A percentile compares a stretch with the other conserved stretches of the same genome.
phyloP scores from a whole-genome alignment of 2,888 invertebrate species.

The Malachius bipustulatus region DNA sequence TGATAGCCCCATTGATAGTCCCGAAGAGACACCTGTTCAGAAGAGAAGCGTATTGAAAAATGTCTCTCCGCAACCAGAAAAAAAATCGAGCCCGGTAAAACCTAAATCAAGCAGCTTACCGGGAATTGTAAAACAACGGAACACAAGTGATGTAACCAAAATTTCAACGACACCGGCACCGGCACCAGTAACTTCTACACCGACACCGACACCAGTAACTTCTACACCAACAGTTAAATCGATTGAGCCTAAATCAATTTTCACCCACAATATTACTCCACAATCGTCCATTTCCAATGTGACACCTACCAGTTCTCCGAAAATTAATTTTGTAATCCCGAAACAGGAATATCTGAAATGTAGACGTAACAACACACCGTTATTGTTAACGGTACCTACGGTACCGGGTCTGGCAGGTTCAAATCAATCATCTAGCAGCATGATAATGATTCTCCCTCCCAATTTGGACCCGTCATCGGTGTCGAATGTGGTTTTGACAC shows the following conservation, averaged over 20 bases:
- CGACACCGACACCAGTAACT: not conserved
- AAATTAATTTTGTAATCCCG: not conserved
- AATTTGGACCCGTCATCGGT: not conserved
- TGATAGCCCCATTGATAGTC: too few relatives aligned
- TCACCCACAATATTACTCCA: too few relatives aligned
- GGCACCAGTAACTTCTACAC: slow-evolving; percentile 2
- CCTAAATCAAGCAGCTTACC: too few relatives aligned
- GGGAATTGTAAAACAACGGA: too few relatives aligned
- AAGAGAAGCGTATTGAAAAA: too few relatives aligned
- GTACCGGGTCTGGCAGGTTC: too few relatives aligned
- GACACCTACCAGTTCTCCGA: not conserved
- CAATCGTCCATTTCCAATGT: too few relatives aligned
- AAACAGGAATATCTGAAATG: not conserved
- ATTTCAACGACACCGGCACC: not conserved
- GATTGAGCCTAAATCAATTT: not conserved
- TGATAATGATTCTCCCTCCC: not conserved
- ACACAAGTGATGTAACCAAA: too few relatives aligned
- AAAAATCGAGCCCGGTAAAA: too few relatives aligned
- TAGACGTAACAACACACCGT: not conserved
- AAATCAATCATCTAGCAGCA: too few relatives aligned
- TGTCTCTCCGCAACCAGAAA: too few relatives aligned
- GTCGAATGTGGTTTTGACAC: not conserved
- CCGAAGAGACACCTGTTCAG: too few relatives aligned
- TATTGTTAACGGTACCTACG: not conserved
- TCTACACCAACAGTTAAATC: not conserved